Percentiles rank a stretch among this genome's conserved stretches.
Conservation (phyloP, 2,888 invertebrate species). For the Drosophila rubida region DNA sequence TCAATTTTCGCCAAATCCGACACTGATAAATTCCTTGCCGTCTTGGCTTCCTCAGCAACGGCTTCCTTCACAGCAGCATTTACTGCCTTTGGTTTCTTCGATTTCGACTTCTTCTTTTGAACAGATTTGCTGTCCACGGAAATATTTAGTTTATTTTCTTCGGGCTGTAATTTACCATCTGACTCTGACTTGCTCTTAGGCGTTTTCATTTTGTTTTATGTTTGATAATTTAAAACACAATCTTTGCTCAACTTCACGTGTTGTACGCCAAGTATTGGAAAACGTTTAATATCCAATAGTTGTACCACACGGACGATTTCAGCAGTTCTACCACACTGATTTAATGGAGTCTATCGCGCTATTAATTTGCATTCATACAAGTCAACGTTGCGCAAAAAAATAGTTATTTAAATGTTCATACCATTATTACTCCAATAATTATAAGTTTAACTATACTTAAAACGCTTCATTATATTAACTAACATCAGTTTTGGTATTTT, state of each 20-base stretch:
- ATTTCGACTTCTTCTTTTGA: conserved; percentile 51
- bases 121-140: conserved; percentile 36
- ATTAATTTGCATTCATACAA: too few relatives aligned
- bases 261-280: conserved; percentile 35
- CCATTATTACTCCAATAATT: too few relatives aligned
- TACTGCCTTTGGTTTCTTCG: conserved; percentile 24
- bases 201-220: conserved; percentile 45
- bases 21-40: conserved; percentile 30
- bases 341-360: too few relatives aligned
- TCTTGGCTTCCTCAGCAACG: conserved; percentile 24
- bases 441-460: too few relatives aligned
- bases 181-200: conserved; percentile 30
- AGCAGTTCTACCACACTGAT: too few relatives aligned
- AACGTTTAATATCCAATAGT: not conserved
- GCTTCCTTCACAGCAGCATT: conserved; percentile 7
- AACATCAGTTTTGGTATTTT: too few relatives aligned
- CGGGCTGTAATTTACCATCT: conserved; percentile 43
- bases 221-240: conserved; percentile 1
- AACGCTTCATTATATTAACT: too few relatives aligned
- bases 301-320: conserved; percentile 6
- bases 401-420: too few relatives aligned
- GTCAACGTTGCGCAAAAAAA: too few relatives aligned
- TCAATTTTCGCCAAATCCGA: conserved; percentile 65
- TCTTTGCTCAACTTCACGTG: conserved; percentile 45
- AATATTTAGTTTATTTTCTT: conserved; percentile 33